Evolutionary conservation across 2,888 invertebrate species (phyloP).

Genomic region (Campoplex nolae): DNA sequence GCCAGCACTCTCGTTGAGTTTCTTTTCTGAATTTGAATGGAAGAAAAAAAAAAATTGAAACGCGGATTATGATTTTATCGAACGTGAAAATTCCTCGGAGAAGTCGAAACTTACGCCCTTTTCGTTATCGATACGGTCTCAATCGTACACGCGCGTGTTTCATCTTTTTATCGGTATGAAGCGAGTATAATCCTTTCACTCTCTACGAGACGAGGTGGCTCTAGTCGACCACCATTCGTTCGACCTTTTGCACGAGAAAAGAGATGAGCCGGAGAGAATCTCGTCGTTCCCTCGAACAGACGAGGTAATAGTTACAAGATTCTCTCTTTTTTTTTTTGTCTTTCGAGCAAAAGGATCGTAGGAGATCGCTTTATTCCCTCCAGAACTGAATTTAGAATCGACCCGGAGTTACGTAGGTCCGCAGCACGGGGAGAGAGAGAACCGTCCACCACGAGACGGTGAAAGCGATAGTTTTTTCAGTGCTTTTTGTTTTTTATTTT

Average conservation of each 20-base stretch:
- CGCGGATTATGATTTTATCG: neutral
- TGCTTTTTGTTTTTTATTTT: neutral
- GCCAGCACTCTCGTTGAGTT: neutral
- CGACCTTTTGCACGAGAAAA: slow-evolving; percentile 62
- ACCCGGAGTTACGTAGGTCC: slow-evolving; percentile 52
- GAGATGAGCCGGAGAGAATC: slow-evolving; percentile 44
- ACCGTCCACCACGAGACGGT: slow-evolving; percentile 39
- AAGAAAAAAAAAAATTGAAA: too few species aligned
- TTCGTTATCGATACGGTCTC: neutral
- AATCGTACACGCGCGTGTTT: slow-evolving; percentile 29
- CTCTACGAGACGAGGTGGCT: slow-evolving; percentile 65
- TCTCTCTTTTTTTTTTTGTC: slow-evolving; percentile 23
- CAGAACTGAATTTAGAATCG: slow-evolving; percentile 31
- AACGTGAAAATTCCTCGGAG: neutral
- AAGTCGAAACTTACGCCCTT: neutral
- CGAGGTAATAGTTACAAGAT: slow-evolving; percentile 43
- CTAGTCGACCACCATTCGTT: slow-evolving; percentile 48
- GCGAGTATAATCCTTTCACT: slow-evolving; percentile 70
- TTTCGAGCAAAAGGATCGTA: slow-evolving; percentile 26
- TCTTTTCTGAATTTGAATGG: neutral
- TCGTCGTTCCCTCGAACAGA: slow-evolving; percentile 16
- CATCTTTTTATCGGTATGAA: slow-evolving; percentile 32
- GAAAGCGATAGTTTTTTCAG: slow-evolving; percentile 52
- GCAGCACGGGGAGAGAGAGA: slow-evolving; percentile 4
- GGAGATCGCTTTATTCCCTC: slow-evolving; percentile 56